Evolutionary conservation across 2,113 vertebrate genomes (phyloP).

Genomic region (Hippoglossus stenolepis): DNA sequence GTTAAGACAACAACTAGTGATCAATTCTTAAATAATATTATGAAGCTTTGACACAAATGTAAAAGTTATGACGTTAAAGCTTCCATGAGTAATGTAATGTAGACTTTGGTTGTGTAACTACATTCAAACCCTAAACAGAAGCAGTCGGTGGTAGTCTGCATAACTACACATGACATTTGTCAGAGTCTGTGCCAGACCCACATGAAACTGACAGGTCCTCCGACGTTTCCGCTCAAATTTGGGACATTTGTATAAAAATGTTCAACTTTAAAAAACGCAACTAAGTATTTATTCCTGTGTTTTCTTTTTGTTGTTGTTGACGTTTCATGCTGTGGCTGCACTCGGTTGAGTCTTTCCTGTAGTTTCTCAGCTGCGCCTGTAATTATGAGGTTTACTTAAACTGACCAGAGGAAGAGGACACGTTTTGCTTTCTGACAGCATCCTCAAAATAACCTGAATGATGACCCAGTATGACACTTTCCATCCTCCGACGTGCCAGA

Average conservation of each 20-base stretch:
- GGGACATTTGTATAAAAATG: background rate
- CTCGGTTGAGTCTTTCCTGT: slow-evolving; percentile 27
- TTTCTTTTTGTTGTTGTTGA: slow-evolving; percentile 26
- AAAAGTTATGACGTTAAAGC: background rate
- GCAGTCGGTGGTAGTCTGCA: slow-evolving; percentile 21
- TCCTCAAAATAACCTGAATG: slow-evolving; percentile 54
- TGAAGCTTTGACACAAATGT: background rate
- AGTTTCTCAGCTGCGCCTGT: slow-evolving; percentile 45
- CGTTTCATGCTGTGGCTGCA: slow-evolving; percentile 17
- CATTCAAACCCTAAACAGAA: slow-evolving; percentile 15
- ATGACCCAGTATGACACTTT: slow-evolving; percentile 42
- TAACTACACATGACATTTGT: slow-evolving; percentile 22
- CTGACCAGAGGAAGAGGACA: slow-evolving; percentile 64
- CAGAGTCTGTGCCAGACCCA: slow-evolving; percentile 27
- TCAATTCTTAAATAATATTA: background rate
- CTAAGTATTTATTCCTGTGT: slow-evolving; percentile 4
- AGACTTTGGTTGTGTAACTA: slow-evolving; percentile 1
- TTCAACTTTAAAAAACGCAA: slow-evolving; percentile 25
- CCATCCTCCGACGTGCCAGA: slow-evolving; percentile 16
- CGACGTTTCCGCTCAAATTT: slow-evolving; percentile 4
- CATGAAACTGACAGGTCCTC: slow-evolving; percentile 1
- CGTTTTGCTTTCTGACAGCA: slow-evolving; percentile 56
- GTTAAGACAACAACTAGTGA: background rate
- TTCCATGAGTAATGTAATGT: background rate
- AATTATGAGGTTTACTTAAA: slow-evolving; percentile 67